Conservation (phyloP, 2,888 invertebrate species). For the Hanleya hanleyi region DNA sequence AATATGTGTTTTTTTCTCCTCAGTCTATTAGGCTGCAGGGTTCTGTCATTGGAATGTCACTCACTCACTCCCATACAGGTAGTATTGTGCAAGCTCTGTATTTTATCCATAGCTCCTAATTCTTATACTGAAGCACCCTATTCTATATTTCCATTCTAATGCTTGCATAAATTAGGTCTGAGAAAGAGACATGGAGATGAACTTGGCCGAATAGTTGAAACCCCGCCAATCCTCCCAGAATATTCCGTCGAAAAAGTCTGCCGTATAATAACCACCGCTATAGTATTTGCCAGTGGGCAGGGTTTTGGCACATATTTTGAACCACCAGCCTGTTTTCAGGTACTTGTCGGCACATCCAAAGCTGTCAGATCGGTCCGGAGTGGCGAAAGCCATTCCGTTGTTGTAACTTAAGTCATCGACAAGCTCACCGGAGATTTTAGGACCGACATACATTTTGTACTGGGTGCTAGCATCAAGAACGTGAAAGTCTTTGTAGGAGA, state of each 20-base stretch:
- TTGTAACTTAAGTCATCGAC: slow-evolving; percentile 54
- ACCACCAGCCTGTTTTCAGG: slow-evolving; percentile 65
- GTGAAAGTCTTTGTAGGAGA: slow-evolving; percentile 45
- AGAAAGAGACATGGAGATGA: slow-evolving; percentile 48
- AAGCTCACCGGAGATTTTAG: slow-evolving; percentile 37
- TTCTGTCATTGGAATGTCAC: no score
- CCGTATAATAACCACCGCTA: slow-evolving; percentile 46
- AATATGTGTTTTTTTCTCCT: no score
- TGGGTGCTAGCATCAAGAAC: slow-evolving; percentile 23
- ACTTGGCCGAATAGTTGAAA: slow-evolving; percentile 58
- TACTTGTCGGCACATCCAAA: slow-evolving; percentile 52
- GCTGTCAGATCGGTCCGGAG: slow-evolving; percentile 49
- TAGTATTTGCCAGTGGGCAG: slow-evolving; percentile 62
- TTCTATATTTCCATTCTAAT: not conserved
- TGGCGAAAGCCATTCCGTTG: slow-evolving; percentile 51
- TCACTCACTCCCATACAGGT: no score
- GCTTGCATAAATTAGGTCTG: slow-evolving; percentile 7
- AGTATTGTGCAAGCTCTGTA: no score
- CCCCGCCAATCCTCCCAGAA: slow-evolving; percentile 62
- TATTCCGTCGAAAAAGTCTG: slow-evolving; percentile 56
- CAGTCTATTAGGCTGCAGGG: no score
- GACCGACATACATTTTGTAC: slow-evolving; percentile 43
- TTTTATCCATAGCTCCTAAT: no score
- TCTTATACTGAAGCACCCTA: not conserved
- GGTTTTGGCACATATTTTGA: slow-evolving; percentile 55